phyloP scores from a whole-genome alignment of 1,140 invertebrate genomes.

The Neoseiulus cucumeris region DNA sequence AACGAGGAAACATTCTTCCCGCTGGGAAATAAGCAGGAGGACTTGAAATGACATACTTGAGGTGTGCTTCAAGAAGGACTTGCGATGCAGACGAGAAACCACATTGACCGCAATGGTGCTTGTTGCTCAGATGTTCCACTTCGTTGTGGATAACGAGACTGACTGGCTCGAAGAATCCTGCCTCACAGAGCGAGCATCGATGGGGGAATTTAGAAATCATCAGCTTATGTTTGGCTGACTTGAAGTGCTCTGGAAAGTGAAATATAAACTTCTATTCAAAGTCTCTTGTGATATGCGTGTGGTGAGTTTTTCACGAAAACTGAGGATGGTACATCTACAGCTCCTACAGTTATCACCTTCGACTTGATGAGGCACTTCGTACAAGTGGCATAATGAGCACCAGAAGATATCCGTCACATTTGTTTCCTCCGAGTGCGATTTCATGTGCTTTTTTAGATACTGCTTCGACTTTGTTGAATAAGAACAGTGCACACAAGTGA shows the following conservation, averaged over 20 bases:
- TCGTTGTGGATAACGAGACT: not conserved
- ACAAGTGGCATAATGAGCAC: not conserved
- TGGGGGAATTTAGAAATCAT: conserved; percentile 4
- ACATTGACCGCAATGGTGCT: not conserved
- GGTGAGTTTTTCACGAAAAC: not conserved
- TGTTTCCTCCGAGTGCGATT: not conserved
- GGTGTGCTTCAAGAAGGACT: not conserved
- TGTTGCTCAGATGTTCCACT: not conserved
- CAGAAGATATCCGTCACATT: not conserved
- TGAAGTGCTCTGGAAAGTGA: not conserved
- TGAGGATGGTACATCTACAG: not conserved
- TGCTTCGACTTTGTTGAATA: conserved; percentile 2
- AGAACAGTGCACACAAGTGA: not conserved
- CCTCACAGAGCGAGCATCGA: not conserved
- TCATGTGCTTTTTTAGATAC: conserved; percentile 4
- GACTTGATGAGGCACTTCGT: not conserved
- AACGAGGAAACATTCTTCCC: too few species aligned
- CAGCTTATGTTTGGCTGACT: not conserved
- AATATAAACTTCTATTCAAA: not conserved
- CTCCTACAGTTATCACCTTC: not conserved
- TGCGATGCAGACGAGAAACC: not conserved
- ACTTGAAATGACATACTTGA: not conserved
- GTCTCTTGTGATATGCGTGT: not conserved
- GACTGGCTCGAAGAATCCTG: not conserved
- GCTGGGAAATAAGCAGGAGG: too few species aligned